A percentile compares a stretch with the other conserved stretches of the same genome.
Evolutionary conservation across 2,113 vertebrate genomes (phyloP).

Genomic region (Cyprichromis sp.): DNA sequence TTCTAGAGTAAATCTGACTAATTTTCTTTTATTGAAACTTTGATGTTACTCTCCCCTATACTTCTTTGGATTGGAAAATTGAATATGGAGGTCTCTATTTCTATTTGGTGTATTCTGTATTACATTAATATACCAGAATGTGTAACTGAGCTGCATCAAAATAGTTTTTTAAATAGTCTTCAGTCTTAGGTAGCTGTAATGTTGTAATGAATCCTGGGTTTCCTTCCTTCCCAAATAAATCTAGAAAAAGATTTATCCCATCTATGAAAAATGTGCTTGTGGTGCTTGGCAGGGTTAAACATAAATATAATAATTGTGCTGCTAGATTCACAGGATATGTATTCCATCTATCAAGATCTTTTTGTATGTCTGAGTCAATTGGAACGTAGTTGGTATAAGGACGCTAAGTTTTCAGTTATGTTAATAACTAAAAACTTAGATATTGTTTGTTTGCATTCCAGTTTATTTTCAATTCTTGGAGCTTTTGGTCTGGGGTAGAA

Average conservation of each 20-base stretch:
- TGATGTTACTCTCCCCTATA: not conserved
- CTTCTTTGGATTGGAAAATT: fast-evolving
- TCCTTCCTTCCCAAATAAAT: not conserved
- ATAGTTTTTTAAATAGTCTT: not conserved
- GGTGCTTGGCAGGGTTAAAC: not conserved
- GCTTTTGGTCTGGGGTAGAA: not conserved
- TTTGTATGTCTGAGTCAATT: not conserved
- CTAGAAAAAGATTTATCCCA: fast-evolving
- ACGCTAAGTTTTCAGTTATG: not conserved
- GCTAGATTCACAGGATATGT: not conserved
- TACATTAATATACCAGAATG: not conserved
- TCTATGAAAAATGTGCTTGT: not conserved
- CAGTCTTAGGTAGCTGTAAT: not conserved
- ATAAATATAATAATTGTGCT: not conserved
- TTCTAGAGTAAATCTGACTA: not conserved
- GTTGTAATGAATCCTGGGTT: not conserved
- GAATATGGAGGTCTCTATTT: not conserved
- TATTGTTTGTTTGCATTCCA: not conserved
- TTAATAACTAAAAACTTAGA: not conserved
- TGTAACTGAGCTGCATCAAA: not conserved
- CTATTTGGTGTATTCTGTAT: not conserved
- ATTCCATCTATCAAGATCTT: not conserved
- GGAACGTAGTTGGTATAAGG: not conserved
- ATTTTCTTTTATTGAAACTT: not conserved
- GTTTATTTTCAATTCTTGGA: not conserved